phyloP scores from a whole-genome alignment of 2,113 vertebrate genomes.

The Carassius gibelio region DNA sequence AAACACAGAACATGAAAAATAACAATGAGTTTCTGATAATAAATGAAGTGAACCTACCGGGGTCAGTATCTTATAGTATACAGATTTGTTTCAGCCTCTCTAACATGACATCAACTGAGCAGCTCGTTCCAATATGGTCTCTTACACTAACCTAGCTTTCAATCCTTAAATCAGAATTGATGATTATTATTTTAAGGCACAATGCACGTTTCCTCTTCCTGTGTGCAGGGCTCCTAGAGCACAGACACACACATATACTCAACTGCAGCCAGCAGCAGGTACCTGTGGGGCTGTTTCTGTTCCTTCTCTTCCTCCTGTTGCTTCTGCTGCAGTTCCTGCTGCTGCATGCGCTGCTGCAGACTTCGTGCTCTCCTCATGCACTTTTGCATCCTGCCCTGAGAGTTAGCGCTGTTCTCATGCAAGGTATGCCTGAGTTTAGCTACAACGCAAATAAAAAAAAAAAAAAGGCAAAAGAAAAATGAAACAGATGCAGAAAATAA shows the following conservation, averaged over 20 bases:
- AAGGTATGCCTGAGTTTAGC: constrained; percentile 94
- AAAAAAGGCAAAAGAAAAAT: constrained; percentile 75
- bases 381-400: constrained; percentile 89
- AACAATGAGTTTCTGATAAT: constrained; percentile 18
- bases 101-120: constrained; percentile 5
- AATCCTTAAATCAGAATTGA: not conserved
- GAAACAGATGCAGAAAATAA: constrained; percentile 66
- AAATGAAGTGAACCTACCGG: not conserved
- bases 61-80: not conserved
- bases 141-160: not conserved
- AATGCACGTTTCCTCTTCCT: constrained; percentile 15
- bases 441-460: constrained; percentile 80
- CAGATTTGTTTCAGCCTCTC: constrained; percentile 13
- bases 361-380: constrained; percentile 90
- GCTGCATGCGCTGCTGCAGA: constrained; percentile 89
- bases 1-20: constrained; percentile 50
- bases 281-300: constrained; percentile 53
- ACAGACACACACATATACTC: constrained; percentile 39
- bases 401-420: constrained; percentile 90
- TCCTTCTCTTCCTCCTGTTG: constrained; percentile 51
- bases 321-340: constrained; percentile 67
- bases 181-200: not conserved
- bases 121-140: not conserved
- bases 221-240: constrained; percentile 36
- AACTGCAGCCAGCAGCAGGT: constrained; percentile 52